Conservation (phyloP, 2,797 vertebrate species). For the Anabacerthia variegaticeps region DNA sequence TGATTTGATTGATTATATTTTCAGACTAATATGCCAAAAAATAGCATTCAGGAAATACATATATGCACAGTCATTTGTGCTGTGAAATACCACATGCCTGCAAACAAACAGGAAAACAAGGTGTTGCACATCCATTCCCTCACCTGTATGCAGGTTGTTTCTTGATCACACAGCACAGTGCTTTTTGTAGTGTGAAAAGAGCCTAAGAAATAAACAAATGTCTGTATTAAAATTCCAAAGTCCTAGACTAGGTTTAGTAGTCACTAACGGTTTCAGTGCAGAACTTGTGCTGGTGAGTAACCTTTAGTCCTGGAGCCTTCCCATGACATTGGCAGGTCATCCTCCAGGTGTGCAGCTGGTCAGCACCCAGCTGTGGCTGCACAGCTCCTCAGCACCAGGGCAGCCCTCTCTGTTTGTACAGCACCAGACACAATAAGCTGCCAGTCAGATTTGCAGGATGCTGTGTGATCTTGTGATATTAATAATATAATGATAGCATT, state of each 20-base stretch:
- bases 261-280: background rate
- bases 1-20: background rate
- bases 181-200: background rate
- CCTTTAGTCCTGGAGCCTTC: background rate
- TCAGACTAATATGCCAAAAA: background rate
- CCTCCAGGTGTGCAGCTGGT: background rate
- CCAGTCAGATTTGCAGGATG: slow-evolving; percentile 7
- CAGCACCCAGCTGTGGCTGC: fast-evolving
- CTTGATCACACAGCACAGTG: background rate
- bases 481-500: slow-evolving; percentile 64
- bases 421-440: background rate
- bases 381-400: fast-evolving
- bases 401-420: background rate
- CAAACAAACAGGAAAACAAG: background rate
- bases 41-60: background rate
- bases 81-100: background rate
- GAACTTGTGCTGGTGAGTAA: background rate
- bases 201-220: fast-evolving
- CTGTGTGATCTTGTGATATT: slow-evolving; percentile 30
- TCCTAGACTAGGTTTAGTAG: background rate
- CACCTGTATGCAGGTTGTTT: background rate
- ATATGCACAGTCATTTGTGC: background rate
- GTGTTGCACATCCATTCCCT: background rate
- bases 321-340: background rate
- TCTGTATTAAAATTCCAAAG: background rate